Conservation (phyloP, 1,140 invertebrate species). For the Drosophila quadrilineata region DNA sequence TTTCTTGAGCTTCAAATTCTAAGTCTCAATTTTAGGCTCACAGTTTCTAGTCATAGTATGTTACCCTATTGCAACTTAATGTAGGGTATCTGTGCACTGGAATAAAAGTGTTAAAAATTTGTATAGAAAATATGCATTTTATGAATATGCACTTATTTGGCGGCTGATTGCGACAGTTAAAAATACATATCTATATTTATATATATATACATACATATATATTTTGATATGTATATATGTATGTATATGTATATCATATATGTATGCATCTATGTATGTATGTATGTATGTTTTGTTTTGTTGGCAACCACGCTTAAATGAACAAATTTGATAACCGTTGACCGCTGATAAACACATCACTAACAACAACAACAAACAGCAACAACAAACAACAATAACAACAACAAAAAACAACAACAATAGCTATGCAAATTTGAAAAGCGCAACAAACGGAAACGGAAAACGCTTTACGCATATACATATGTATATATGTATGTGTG, state of each 20-base stretch:
- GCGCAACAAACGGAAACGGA: conserved; percentile 58
- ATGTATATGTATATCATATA: background rate
- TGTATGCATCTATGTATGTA: background rate
- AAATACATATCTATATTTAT: background rate
- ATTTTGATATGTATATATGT: background rate
- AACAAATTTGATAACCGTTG: conserved; percentile 25
- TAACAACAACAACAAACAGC: background rate
- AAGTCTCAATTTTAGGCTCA: too few species aligned
- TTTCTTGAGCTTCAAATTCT: too few species aligned
- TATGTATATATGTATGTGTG: conserved; percentile 24
- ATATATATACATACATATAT: too few species aligned
- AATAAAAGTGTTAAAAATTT: too few species aligned
- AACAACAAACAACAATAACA: background rate
- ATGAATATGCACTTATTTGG: too few species aligned
- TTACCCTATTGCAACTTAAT: too few species aligned
- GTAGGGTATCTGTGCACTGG: too few species aligned
- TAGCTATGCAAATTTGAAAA: conserved; percentile 57
- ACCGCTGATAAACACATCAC: conserved; percentile 11
- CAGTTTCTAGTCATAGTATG: too few species aligned
- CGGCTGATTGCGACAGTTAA: too few species aligned
- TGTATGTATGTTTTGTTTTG: background rate
- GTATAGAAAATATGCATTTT: too few species aligned
- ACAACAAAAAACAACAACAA: background rate
- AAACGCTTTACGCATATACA: conserved; percentile 45
- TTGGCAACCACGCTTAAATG: conserved; percentile 8